Percentiles rank a stretch among this genome's conserved stretches.
These are phyloP conservation scores for Lates japonicus DNA, from an alignment of 2,797 vertebrate species.

Conservation along the genomic window DNA sequence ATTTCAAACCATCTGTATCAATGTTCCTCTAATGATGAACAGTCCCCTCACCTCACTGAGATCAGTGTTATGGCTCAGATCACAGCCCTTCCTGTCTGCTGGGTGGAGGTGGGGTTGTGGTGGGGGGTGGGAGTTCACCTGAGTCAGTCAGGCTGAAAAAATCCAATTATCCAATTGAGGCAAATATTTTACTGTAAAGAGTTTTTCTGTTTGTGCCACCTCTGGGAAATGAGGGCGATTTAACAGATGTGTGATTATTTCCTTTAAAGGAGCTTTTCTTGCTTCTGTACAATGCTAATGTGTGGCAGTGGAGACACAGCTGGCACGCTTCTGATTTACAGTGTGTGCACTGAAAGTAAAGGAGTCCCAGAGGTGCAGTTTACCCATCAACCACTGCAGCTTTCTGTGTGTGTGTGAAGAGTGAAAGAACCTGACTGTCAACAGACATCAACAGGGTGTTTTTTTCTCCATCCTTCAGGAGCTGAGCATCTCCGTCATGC, in stretches of 20 bases:
- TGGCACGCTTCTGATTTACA: background rate
- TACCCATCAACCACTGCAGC: background rate
- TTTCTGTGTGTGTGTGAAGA: background rate
- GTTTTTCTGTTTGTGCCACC: background rate
- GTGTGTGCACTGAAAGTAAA: background rate
- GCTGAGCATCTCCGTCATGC: background rate
- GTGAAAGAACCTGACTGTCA: slow-evolving; percentile 1
- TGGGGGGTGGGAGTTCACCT: background rate
- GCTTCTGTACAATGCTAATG: background rate
- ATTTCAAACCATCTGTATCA: slow-evolving; percentile 88
- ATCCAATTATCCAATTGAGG: slow-evolving; percentile 22
- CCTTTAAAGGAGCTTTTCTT: background rate
- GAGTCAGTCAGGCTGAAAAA: slow-evolving; percentile 10
- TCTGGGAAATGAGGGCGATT: background rate
- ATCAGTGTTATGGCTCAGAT: slow-evolving; percentile 38
- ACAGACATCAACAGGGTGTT: background rate
- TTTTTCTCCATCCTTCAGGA: background rate
- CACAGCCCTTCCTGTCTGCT: slow-evolving; percentile 15
- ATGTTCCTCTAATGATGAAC: slow-evolving; percentile 58
- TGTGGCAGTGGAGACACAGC: background rate
- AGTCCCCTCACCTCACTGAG: slow-evolving; percentile 28
- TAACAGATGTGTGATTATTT: background rate
- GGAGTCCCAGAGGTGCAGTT: slow-evolving; percentile 15
- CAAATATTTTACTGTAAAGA: background rate
- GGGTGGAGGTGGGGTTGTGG: background rate